These are phyloP conservation scores for Phalanger gymnotis DNA, from an alignment of 2,797 vertebrate genomes.

Conservation along the genomic window DNA sequence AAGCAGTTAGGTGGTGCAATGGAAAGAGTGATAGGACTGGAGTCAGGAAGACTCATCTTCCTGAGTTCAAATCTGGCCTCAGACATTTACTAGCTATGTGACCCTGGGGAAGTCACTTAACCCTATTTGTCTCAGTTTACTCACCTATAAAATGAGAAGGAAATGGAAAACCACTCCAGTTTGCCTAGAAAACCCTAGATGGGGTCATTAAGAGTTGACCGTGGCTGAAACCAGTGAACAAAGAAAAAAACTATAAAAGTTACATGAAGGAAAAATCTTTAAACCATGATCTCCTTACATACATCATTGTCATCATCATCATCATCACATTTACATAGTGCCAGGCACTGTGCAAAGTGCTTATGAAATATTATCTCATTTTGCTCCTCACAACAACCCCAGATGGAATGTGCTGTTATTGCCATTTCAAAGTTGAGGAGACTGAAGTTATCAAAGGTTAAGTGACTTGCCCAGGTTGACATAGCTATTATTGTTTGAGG, in stretches of 20 bases:
- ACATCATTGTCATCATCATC: background rate
- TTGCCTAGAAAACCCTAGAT: background rate
- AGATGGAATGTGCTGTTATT: background rate
- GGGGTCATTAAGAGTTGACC: background rate
- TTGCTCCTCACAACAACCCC: background rate
- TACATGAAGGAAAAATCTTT: background rate
- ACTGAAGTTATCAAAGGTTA: background rate
- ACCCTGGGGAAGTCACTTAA: background rate
- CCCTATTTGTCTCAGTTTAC: background rate
- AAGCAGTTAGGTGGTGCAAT: background rate
- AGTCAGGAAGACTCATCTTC: background rate
- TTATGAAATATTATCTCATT: background rate
- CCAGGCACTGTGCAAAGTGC: background rate
- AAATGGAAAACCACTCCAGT: background rate
- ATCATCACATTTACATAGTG: background rate
- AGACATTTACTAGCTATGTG: background rate
- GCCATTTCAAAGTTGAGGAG: background rate
- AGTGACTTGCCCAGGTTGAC: background rate
- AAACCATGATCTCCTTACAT: background rate
- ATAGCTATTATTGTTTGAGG: background rate
- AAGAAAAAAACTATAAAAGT: background rate
- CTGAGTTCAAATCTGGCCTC: background rate
- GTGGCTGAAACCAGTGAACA: background rate
- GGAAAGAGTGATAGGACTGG: background rate
- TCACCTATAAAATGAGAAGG: background rate